Evolutionary conservation across 1,140 invertebrate genomes (phyloP).

Genomic region (Drosophila serrata): DNA sequence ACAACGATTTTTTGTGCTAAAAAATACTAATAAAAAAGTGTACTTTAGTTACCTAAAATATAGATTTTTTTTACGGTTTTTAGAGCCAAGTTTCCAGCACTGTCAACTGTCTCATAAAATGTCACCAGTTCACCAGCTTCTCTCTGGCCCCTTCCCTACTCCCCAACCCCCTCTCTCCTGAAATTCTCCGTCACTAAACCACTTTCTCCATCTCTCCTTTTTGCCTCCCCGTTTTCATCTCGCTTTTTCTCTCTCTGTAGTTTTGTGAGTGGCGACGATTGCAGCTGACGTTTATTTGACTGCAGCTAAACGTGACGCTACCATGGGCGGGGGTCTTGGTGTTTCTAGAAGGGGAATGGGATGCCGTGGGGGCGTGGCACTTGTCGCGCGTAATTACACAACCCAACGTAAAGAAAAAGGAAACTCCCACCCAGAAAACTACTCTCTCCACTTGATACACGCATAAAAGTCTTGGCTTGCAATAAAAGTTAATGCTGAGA

Average conservation of each 20-base stretch:
- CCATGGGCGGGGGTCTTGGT: constrained; percentile 1
- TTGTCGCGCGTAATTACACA: constrained; percentile 79
- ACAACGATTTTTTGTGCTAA: too few species aligned
- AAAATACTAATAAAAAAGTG: background rate
- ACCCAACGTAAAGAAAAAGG: background rate
- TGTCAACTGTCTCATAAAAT: constrained; percentile 28
- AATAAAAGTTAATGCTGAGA: constrained; percentile 71
- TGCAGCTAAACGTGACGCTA: constrained; percentile 75
- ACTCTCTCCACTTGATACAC: constrained; percentile 19
- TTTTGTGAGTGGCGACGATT: constrained; percentile 45
- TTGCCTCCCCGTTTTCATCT: background rate
- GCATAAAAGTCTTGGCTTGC: constrained; percentile 63
- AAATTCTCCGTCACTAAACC: background rate
- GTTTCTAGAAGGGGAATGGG: background rate
- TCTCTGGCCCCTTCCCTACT: background rate
- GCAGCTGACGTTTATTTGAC: constrained; percentile 78
- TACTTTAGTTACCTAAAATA: background rate
- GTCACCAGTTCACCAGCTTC: constrained; percentile 20
- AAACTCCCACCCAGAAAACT: background rate
- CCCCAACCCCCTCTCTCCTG: background rate
- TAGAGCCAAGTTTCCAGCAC: background rate
- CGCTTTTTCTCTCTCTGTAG: background rate
- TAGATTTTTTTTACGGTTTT: too few species aligned
- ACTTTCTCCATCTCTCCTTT: background rate
- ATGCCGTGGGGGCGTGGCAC: constrained; percentile 31